Evolutionary conservation across 2,888 invertebrate genomes (phyloP).

Genomic region (Acholoe squamosa): DNA sequence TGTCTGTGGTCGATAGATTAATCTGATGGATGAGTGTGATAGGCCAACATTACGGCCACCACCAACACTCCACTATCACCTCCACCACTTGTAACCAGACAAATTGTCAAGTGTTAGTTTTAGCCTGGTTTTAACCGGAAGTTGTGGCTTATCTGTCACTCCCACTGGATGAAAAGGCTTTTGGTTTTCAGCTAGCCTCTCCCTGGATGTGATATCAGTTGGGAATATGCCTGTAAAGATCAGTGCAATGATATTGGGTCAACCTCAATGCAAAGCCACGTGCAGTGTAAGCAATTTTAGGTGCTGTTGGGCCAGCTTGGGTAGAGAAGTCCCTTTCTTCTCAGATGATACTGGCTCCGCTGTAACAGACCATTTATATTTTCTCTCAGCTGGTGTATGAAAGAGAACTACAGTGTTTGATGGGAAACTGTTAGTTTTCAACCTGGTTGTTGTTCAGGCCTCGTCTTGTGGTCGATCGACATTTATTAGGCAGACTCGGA

Average conservation of each 20-base stretch:
- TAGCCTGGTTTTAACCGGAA: neutral
- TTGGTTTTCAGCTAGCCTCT: neutral
- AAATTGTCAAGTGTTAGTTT: constrained; percentile 25
- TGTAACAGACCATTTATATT: too few relatives aligned
- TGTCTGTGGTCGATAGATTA: neutral
- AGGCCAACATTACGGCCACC: neutral
- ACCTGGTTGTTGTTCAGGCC: neutral
- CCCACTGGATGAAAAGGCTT: neutral
- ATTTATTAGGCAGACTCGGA: neutral
- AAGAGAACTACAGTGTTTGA: too few relatives aligned
- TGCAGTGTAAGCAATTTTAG: too few relatives aligned
- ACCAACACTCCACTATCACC: neutral
- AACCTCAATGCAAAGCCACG: too few relatives aligned
- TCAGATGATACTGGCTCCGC: too few relatives aligned
- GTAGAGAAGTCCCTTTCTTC: too few relatives aligned
- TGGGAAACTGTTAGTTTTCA: neutral
- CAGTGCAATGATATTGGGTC: too few relatives aligned
- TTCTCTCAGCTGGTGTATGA: neutral
- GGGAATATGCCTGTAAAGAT: too few relatives aligned
- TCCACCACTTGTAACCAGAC: neutral
- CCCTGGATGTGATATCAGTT: too few relatives aligned
- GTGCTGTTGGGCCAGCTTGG: too few relatives aligned
- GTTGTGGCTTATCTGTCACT: constrained; percentile 24
- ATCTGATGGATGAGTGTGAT: constrained; percentile 1
- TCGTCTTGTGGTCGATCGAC: neutral